Evolutionary conservation across 2,888 invertebrate genomes (phyloP), one percentile per base, ranked within the genome.

Genomic region (Plebejus argus): DNA sequence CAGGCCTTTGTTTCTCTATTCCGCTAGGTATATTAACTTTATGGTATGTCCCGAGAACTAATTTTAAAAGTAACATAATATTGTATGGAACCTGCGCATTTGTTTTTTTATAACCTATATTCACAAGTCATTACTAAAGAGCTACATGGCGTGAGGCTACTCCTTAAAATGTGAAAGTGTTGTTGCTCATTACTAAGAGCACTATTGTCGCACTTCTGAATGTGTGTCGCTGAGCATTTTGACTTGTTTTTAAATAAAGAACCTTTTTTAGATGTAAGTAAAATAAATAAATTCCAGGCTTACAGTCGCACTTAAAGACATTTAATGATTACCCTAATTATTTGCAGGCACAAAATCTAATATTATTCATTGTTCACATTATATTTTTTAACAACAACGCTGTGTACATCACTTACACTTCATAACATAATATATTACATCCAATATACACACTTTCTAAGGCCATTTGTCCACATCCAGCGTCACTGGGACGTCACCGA

Each of bases 151-250:
- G 4, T 66, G 4, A 23, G 1, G 23, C 23, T 66, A 15, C 28
- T 5, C 23, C 66, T 33, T 7, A 18, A 18, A 6, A 15, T 6
- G 28, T 66, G 6, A 3, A 12, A 10, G 15, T 28, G 66, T 12
- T 18, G 28, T 33, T 66, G 18, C 18, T 66, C 33, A 66, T 66
- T 66, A 28, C 66, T 66, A 66, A 66, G 66, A 66, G 66, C 66
- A 8, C 28, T 20, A 23, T 61, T 61, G 61, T 61, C 23, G 6
- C 28, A 28, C 33, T 28, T 28, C 10, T 10, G 23, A 20, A 66
- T 66, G 66, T 66, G 6, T 66, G 66, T 33, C 6, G 28, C 66
- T 66, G 66, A 66, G 10, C 66, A 66, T 66, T 28, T 66, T 23
- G 66, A 10, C 66, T 15, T 66, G 66, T 2, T 3, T 49, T 15